Conservation (phyloP, 2,113 vertebrate species). For the Epinephelus moara region DNA sequence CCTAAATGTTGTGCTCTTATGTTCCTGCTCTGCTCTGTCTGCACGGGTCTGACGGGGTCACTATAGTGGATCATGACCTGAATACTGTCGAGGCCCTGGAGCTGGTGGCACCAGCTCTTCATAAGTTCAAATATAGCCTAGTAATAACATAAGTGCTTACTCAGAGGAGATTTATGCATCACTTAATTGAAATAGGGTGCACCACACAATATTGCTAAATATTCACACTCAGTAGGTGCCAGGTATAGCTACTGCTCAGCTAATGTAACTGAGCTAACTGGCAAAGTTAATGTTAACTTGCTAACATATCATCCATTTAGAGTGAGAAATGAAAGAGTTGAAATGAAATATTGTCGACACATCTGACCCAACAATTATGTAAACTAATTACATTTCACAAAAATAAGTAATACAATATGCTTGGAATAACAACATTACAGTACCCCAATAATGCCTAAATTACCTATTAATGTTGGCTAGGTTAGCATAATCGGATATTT, state of each 20-base stretch:
- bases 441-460: no score
- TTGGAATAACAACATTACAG: no score
- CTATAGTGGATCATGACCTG: neutral
- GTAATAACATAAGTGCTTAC: neutral
- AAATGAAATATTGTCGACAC: no score
- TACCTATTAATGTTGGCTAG: no score
- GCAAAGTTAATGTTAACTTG: neutral
- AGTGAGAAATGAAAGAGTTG: no score
- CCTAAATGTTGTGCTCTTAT: slow-evolving; percentile 4
- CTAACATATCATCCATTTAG: no score
- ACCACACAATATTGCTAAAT: neutral
- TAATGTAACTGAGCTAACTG: neutral
- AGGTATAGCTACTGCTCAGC: neutral
- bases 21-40: slow-evolving; percentile 1
- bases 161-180: neutral
- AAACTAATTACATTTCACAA: no score
- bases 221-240: neutral
- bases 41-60: neutral
- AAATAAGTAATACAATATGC: no score
- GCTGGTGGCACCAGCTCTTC: neutral
- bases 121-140: neutral
- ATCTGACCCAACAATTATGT: no score
- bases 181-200: neutral
- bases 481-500: no score
- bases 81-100: neutral